Evolutionary conservation across 2,113 vertebrate genomes (phyloP), one percentile per base, ranked within the genome.

Genomic region (Bungarus multicinctus): DNA sequence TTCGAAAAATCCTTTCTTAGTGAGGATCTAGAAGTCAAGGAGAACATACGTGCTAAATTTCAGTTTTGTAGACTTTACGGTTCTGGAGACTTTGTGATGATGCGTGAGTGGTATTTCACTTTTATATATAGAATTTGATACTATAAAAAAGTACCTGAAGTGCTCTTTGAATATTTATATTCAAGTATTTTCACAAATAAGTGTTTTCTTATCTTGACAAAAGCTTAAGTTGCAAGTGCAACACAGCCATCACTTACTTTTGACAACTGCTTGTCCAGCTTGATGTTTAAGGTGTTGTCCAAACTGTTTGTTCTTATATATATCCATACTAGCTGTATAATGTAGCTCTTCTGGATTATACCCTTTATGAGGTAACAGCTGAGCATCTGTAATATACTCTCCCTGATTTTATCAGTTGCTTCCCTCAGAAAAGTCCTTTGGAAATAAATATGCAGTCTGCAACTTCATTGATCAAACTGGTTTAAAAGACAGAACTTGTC

Each of bases 401-500:
- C 54, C 52, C 74, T 94, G 45, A 89, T 94, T 87, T 94, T 89
- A 39, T 30, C 4, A 30, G 95, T 58, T 39, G 92, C 89, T 92
- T 97, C 95, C 81, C 45, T 12, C 81, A 95, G 69, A 52, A 91
- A 96, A 96, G 85, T 47, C 85, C 95, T 93, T 93, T 23, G 58
- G 94, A 81, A 91, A 96, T 94, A 94, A 95, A 96, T 95, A 96
- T 91, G 11, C 90, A 92, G 45, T 97, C 93, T 4, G 50, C 87
- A 94, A 94, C 95, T 94, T 96, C 91, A 90, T 91, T 97, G 91
- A 94, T 91, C 94, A 95, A 92, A 53, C 92, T 94, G 69, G 94
- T 89, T 11, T 52, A 92, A 89, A 54, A 90, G 74, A 93, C 34
- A 92, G 22, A 91, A 87, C 30, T 85, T 94, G 27, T 86, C 90